phyloP scores from a whole-genome alignment of 2,797 vertebrate genomes.

The Myotis daubentonii region DNA sequence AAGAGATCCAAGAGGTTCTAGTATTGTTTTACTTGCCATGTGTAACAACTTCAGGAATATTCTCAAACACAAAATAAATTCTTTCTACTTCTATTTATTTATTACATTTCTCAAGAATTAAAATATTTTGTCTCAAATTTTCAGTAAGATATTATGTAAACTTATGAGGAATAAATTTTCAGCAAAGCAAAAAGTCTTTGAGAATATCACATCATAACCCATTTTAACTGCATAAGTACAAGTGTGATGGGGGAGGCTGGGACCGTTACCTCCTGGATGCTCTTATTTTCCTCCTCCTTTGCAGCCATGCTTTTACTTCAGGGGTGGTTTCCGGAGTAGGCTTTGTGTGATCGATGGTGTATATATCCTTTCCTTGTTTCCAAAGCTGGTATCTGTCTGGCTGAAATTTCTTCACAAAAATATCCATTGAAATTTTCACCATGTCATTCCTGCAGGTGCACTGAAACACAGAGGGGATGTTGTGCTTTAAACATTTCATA shows the following conservation, averaged over 20 bases:
- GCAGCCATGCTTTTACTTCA: constrained; percentile 93
- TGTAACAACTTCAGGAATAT: background rate
- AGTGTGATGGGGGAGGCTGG: accelerated
- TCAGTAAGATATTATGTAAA: constrained; percentile 54
- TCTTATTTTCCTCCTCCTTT: constrained; percentile 88
- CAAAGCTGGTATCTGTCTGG: constrained; percentile 94
- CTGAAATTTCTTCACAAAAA: constrained; percentile 97
- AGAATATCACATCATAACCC: background rate
- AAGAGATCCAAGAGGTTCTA: background rate
- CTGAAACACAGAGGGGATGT: constrained; percentile 82
- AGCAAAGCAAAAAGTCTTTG: background rate
- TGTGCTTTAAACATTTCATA: background rate
- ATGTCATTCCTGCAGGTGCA: constrained; percentile 97
- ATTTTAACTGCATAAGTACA: constrained; percentile 4
- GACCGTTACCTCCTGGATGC: constrained; percentile 86
- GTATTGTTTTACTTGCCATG: background rate
- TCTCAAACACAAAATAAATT: constrained; percentile 21
- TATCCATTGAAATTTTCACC: constrained; percentile 99
- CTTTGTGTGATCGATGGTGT: constrained; percentile 92
- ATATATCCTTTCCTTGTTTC: constrained; percentile 95
- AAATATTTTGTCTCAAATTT: constrained; percentile 9
- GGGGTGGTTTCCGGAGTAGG: constrained; percentile 93
- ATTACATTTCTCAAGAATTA: constrained; percentile 39
- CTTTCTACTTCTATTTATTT: constrained; percentile 17
- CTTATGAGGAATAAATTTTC: background rate